Base-by-base conservation (phyloP, 2,888 invertebrate species). In the Drosophila mimica region DNA sequence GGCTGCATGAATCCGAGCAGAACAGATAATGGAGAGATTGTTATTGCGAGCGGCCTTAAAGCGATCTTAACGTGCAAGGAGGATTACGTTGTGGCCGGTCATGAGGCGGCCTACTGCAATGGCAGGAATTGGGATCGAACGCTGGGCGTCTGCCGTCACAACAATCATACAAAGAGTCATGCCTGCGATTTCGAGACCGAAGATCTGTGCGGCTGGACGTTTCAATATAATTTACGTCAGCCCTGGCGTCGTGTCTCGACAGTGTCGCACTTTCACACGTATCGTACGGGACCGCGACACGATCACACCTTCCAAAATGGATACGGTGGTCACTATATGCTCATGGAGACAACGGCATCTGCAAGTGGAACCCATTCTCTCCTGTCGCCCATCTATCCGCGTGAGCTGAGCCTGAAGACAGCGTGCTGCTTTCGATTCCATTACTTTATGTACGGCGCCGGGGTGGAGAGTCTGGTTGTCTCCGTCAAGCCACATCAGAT, bases 361-460 rank as follows among this genome's bases (percentile, higher is more conserved):
- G 4, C 48, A 0, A 3, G 0, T 7, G 77, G 74, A 1, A 40
- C 15, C 0, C 63, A 76, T 34, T 96, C 97, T 0, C 94, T 97
- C 0, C 92, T 96, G 11, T 97, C 97, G 0, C 97, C 97, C 0
- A 93, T 96, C 0, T 97, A 95, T 89, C 92, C 94, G 3, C 86
- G 92, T 0, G 87, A 90, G 0, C 83, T 94, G 25, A 93, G 94
- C 96, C 60, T 84, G 17, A 77, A 86, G 76, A 90, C 91, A 0
- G 89, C 88, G 4, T 92, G 96, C 91, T 93, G 96, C 91, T 95
- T 97, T 76, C 93, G 94, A 1, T 95, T 96, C 89, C 96, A 94
- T 93, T 97, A 97, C 88, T 96, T 97, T 91, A 97, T 97, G 97
- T 96, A 94, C 90, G 97, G 97, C 11, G 91, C 92, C 75, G 94